These are phyloP conservation scores for Micropterix aruncella DNA, from an alignment of 2,888 invertebrate species.

Conservation along the genomic window DNA sequence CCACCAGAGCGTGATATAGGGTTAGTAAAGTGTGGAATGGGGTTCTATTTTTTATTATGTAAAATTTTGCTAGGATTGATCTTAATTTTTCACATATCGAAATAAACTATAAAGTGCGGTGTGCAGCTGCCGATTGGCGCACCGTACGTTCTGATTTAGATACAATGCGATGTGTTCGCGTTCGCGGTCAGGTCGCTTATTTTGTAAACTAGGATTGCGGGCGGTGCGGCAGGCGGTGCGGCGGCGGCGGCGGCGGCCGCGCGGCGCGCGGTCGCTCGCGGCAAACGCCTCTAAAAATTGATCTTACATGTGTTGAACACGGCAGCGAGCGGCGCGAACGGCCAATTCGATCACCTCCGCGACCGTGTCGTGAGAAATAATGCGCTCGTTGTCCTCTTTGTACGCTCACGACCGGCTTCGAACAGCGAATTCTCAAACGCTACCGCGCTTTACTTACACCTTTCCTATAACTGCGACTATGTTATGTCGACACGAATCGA, in stretches of 20 bases:
- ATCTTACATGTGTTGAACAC: neutral
- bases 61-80: too few relatives aligned
- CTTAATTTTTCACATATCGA: too few relatives aligned
- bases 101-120: too few relatives aligned
- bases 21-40: too few relatives aligned
- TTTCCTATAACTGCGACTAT: too few relatives aligned
- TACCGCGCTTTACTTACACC: too few relatives aligned
- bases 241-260: slow-evolving; percentile 8
- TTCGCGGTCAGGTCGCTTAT: neutral
- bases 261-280: slow-evolving; percentile 4
- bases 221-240: neutral
- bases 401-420: neutral
- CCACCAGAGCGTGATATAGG: too few relatives aligned
- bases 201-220: neutral
- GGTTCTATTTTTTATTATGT: too few relatives aligned
- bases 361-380: neutral
- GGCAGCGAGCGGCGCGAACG: neutral
- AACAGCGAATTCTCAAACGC: too few relatives aligned
- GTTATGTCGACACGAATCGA: too few relatives aligned
- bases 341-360: neutral
- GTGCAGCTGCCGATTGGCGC: neutral
- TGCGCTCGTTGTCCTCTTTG: neutral
- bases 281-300: neutral
- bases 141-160: neutral
- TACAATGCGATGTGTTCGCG: neutral